Base-by-base conservation (phyloP, 2,888 invertebrate genomes). In the Saturnia pavonia region DNA sequence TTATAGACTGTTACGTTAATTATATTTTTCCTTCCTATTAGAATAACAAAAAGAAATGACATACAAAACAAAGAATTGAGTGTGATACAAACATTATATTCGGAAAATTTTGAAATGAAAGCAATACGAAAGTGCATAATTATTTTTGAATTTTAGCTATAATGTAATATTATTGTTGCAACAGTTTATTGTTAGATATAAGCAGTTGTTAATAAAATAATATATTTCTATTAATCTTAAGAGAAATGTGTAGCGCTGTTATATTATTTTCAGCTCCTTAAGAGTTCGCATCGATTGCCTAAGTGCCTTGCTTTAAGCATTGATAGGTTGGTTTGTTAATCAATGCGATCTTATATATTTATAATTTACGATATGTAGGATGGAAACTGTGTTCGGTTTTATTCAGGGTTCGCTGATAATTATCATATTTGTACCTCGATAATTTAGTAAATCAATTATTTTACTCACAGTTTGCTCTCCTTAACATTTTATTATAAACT, bases 291-390 rank as follows among this genome's bases (percentile, higher is more conserved):
- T 25, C 25, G 6, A 60, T 60, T 60, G 27, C 57, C 57, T 27
- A 60, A 60, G 57, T 60, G 57, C 57, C 57, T 60, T 60, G 57
- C 57, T 60, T 60, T 14, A 27, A 60, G 25, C 27, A 60, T 12
- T 60, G 3, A 60, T 27, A 60, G 12, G 4, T 27, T 60, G 12
- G 8, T 14, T n/a, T 60, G 54, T 60, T 60, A 14, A 60, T 16
- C 12, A 12, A 25, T 2, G 27, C 14, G 27, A 11, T 27, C 3
- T 25, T 60, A 27, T 60, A 14, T 27, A 60, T 60, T 60, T 60
- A 60, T 60, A 25, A 60, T 60, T 60, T 22, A 11, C n/a, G 54
- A 54, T 54, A 11, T 22, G 9, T 54, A n/a, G 22, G 54, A 54
- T 54, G 54, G 22, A 2, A 19, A 9, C 6, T 54, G 11, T 11